Base-by-base conservation (phyloP, 2,797 vertebrate species). In the Rhabdomys pumilio region DNA sequence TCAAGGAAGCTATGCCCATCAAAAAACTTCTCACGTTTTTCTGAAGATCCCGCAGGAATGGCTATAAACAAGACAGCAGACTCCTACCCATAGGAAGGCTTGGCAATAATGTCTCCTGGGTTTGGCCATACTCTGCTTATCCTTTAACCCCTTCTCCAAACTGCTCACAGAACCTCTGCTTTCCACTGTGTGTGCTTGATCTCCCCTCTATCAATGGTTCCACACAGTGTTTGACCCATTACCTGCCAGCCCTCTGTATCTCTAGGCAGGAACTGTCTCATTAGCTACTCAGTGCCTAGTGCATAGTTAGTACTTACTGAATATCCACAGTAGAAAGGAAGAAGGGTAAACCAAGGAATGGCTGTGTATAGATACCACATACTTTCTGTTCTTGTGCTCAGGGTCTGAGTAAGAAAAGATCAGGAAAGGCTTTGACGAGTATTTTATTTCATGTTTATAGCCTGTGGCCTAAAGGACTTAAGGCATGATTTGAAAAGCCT, bases 401-500 rank as follows among this genome's bases (percentile, higher is more conserved):
- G 13, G 41, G 24, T 53, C 94, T 80, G 34, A 67, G 29, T 41
- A 76, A 57, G 53, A 69, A 55, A 89, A 85, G 55, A 57, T 82
- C 24, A 53, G 55, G 6, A 41, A 3, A 87, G 50, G 8, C 67
- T 96, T 91, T 77, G n/a, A 77, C n/a, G 73, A 53, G 20, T 50
- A 69, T 77, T 84, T 96, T 73, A 53, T 82, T 96, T 95, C 83
- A 55, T 76, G 5, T 80, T 94, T 95, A 29, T 93, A 93, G 31
- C 67, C 75, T 57, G n/a, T 90, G 86, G 75, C 93, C 86, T 93
- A 96, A 88, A 41, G 76, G 75, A 93, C 85, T 86, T 92, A 73
- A 81, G 75, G 67, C 59, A 0, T 44, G 3, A 53, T 65, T 90
- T 20, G 38, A 53, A 76, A 87, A 96, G 84, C 65, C 73, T 76